phyloP scores from a whole-genome alignment of 2,797 vertebrate genomes.

The Leptodactylus fallax region DNA sequence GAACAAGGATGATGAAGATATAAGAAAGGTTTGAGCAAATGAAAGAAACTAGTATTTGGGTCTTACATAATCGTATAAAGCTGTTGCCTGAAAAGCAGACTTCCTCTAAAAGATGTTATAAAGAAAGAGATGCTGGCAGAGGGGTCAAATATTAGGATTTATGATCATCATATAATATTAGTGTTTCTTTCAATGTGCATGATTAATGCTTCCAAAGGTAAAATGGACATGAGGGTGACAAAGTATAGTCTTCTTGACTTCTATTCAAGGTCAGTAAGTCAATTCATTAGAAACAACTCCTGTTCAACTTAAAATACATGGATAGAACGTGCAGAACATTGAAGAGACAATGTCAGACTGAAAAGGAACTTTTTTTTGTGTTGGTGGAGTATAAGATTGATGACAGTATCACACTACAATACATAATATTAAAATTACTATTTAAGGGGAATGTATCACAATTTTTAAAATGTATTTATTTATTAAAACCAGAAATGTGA shows the following conservation, averaged over 20 bases:
- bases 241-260: not conserved
- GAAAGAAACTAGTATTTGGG: not conserved
- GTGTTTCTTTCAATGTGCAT: not conserved
- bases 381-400: too few species aligned
- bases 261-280: not conserved
- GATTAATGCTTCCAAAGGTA: not conserved
- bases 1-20: not conserved
- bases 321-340: not conserved
- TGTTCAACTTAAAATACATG: not conserved
- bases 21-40: not conserved
- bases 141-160: not conserved
- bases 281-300: not conserved
- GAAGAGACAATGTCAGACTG: not conserved
- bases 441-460: too few species aligned
- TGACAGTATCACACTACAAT: too few species aligned
- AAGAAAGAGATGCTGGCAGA: not conserved
- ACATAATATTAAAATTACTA: too few species aligned
- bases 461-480: too few species aligned
- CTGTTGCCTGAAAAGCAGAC: not conserved
- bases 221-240: not conserved
- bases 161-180: not conserved
- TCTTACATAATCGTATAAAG: not conserved
- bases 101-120: not conserved
- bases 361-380: too few species aligned
- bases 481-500: too few species aligned